Evolutionary conservation across 2,797 vertebrate genomes (phyloP).

Genomic region (Ctenosaura bakeri): DNA sequence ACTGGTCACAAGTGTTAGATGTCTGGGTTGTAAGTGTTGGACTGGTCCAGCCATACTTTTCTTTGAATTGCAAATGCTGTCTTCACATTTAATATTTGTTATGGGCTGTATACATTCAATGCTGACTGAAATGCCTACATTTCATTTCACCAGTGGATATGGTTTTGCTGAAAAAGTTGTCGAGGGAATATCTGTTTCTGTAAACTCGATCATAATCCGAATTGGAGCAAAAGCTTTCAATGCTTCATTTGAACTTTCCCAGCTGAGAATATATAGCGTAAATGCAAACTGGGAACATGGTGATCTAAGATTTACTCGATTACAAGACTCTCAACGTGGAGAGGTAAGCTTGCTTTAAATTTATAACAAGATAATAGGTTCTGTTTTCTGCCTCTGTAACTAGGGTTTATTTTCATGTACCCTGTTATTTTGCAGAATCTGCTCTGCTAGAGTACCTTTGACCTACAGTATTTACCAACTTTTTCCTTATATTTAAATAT

Average conservation of each 20-base stretch:
- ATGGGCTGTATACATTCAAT: constrained; percentile 29
- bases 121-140: constrained; percentile 63
- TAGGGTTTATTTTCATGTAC: background rate
- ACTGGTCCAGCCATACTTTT: background rate
- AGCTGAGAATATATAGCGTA: constrained; percentile 97
- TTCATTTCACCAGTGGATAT: constrained; percentile 90
- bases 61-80: background rate
- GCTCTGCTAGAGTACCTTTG: background rate
- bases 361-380: background rate
- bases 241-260: constrained; percentile 97
- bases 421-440: background rate
- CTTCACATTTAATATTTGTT: constrained; percentile 28
- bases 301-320: constrained; percentile 93
- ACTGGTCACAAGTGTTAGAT: background rate
- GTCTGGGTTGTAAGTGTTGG: background rate
- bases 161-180: constrained; percentile 99
- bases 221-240: constrained; percentile 99
- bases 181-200: constrained; percentile 96
- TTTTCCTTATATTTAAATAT: constrained; percentile 4
- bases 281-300: constrained; percentile 94
- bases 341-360: constrained; percentile 84
- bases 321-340: constrained; percentile 92
- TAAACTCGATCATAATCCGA: constrained; percentile 96
- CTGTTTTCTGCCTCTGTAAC: background rate
- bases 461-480: background rate